Evolutionary conservation across 2,113 vertebrate species (phyloP).

Genomic region (Grammomys dolichurus): DNA sequence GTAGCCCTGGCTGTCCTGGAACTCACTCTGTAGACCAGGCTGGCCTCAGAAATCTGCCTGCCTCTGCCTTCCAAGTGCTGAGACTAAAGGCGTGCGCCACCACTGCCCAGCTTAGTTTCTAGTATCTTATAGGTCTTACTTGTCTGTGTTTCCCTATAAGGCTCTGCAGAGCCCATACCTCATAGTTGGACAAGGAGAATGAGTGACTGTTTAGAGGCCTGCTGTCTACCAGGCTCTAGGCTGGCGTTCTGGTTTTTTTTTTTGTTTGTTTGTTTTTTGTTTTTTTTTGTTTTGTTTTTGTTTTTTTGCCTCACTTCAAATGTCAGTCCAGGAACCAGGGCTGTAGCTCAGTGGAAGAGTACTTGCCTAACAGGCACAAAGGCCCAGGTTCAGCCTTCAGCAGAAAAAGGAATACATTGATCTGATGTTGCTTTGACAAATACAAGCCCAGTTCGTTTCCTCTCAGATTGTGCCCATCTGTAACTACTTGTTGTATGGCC

Average conservation of each 20-base stretch:
- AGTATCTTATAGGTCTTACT: not conserved
- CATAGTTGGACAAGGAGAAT: not conserved
- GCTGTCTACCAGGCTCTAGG: not conserved
- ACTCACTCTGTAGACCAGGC: too few species aligned
- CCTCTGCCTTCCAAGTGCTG: too few species aligned
- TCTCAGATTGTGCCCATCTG: not conserved
- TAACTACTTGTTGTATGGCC: not conserved
- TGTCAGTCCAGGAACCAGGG: not conserved
- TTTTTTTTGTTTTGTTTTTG: too few species aligned
- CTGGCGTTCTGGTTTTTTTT: not conserved
- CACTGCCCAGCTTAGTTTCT: not conserved
- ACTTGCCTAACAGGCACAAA: too few species aligned
- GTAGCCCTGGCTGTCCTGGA: too few species aligned
- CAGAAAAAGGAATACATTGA: not conserved
- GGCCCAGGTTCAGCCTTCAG: too few species aligned
- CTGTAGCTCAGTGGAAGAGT: not conserved
- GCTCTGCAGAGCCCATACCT: not conserved
- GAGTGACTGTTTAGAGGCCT: not conserved
- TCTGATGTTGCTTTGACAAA: not conserved
- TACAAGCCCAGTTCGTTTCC: not conserved
- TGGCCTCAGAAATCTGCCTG: too few species aligned
- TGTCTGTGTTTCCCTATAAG: not conserved
- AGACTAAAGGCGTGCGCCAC: too few species aligned
- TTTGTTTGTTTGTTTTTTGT: too few species aligned
- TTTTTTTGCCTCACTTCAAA: not conserved